These are phyloP conservation scores for Netelia melanura DNA, from an alignment of 2,888 invertebrate genomes.

Conservation along the genomic window DNA sequence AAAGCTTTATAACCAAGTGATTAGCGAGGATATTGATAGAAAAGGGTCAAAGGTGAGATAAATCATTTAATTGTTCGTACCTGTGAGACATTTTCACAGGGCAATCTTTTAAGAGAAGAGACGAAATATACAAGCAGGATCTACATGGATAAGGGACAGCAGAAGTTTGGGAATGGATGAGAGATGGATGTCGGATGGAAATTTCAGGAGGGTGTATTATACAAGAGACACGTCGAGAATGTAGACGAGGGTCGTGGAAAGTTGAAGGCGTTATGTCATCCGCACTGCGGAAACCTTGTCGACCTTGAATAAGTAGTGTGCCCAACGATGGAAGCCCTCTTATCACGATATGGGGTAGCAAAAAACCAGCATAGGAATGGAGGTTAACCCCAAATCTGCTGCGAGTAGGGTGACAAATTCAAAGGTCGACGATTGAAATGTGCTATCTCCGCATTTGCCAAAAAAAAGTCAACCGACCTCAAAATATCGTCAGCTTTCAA, in stretches of 20 bases:
- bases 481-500: too few species aligned
- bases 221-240: slow-evolving; percentile 39
- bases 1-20: neutral
- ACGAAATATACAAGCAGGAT: neutral
- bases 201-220: slow-evolving; percentile 42
- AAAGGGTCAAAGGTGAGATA: neutral
- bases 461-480: neutral
- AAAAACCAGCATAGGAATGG: slow-evolving; percentile 19
- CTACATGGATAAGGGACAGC: neutral
- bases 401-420: slow-evolving; percentile 5
- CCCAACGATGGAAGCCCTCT: slow-evolving; percentile 43
- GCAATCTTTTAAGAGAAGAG: neutral
- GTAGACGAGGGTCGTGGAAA: slow-evolving; percentile 52
- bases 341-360: slow-evolving; percentile 44
- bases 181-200: slow-evolving; percentile 41
- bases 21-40: neutral
- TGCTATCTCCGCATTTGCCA: neutral
- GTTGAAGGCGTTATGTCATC: slow-evolving; percentile 48
- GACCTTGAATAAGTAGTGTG: slow-evolving; percentile 48
- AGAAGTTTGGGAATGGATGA: slow-evolving; percentile 19
- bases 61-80: neutral
- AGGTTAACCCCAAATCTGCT: slow-evolving; percentile 13
- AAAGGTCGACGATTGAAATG: slow-evolving; percentile 26
- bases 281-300: slow-evolving; percentile 60
- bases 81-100: neutral